Evolutionary conservation across 2,888 invertebrate genomes (phyloP), one percentile per base, ranked within the genome.

Genomic region (Steinernema hermaphroditum): DNA sequence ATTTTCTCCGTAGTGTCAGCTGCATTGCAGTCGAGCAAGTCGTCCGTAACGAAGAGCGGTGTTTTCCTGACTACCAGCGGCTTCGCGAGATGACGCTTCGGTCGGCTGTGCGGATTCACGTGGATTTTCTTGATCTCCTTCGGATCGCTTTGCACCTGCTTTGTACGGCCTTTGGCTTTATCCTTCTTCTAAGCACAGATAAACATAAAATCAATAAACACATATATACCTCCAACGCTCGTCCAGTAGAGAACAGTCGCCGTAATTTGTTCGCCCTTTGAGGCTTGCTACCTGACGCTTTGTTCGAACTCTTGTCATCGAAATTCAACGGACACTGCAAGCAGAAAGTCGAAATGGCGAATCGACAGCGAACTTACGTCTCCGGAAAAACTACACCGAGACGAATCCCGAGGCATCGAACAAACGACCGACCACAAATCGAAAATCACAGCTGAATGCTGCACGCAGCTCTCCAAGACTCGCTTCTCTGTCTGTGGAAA

Each of bases 231-330:
- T 46, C 46, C n/a, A 4, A 4, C 6, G 32, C 32, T 6, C 12
- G 32, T 9, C 32, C 62, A 2, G 62, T 62, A 12, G 32, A 16
- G 29, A 62, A 29, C 14, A 32, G 16, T 8, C 62, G 62, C 6
- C 62, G 32, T 29, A 62, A 62, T 34, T 32, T 29, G 9, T 32
- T 62, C 22, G 24, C 24, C 6, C 27, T 62, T 16, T 24, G 27
- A 6, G 19, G 27, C n/a, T 62, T 62, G 2, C 6, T 27, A 19
- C 16, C 16, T 12, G 62, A 8, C 2, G 16, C 62, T 62, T 32
- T 62, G 62, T 29, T 62, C 32, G 32, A 62, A n/a, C 29, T n/a
- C 4, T 62, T 19, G 27, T 62, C 62, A 29, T 34, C 34, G 34
- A 32, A 62, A 16, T 62, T 16, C 16, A 16, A 16, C 16, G 12